A percentile compares a stretch with the other conserved stretches of the same genome.
phyloP scores from a whole-genome alignment of 2,113 vertebrate species.

The Dissostichus mawsoni region DNA sequence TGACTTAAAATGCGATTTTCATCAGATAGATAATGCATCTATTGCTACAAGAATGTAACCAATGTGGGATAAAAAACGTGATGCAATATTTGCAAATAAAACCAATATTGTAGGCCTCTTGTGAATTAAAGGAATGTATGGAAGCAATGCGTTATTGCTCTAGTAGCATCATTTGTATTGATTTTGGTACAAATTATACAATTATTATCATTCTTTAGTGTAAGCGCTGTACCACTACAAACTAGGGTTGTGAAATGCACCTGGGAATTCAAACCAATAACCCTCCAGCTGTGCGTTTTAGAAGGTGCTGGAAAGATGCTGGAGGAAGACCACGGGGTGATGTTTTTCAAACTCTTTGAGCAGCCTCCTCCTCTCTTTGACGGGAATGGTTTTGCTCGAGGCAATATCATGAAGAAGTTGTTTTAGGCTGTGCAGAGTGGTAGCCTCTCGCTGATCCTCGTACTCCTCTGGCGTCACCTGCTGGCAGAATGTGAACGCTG shows the following conservation, averaged over 20 bases:
- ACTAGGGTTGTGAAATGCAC: not conserved
- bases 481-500: constrained; percentile 90
- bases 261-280: not conserved
- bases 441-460: constrained; percentile 82
- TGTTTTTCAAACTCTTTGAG: constrained; percentile 88
- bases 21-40: not conserved
- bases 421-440: constrained; percentile 80
- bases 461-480: constrained; percentile 84
- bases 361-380: constrained; percentile 84
- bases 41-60: not conserved
- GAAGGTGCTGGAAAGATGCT: constrained; percentile 77
- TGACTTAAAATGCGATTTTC: not conserved
- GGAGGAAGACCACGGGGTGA: constrained; percentile 83
- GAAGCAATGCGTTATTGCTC: not conserved
- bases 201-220: not conserved
- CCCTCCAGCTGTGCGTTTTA: constrained; percentile 37
- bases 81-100: not conserved
- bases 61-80: not conserved
- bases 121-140: not conserved
- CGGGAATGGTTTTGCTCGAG: constrained; percentile 68
- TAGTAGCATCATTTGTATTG: not conserved
- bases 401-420: constrained; percentile 81
- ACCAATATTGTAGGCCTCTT: not conserved
- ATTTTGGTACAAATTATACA: not conserved
- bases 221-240: not conserved